Base-by-base conservation (phyloP, 2,888 invertebrate species). In the Timema cristinae region DNA sequence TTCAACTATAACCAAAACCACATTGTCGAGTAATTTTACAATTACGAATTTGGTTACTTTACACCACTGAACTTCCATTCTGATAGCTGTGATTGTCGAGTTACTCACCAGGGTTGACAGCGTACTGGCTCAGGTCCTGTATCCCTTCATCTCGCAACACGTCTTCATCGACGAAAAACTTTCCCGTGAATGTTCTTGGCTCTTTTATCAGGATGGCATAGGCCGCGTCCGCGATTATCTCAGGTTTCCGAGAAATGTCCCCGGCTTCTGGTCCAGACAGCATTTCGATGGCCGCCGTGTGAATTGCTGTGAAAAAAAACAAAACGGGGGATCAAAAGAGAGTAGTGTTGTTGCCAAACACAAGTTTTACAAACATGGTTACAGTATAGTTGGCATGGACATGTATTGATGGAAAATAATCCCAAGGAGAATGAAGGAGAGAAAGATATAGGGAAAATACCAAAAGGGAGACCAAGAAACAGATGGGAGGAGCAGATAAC, bases 261-360 rank as follows among this genome's bases (percentile, higher is more conserved):
- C 85, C 85, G 0, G 89, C 86, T 16, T 89, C 89, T 5, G 83
- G 79, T 0, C 94, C 94, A 0, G 90, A 87, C 72, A 95, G 79
- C 93, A 94, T 93, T 80, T 93, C 91, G 76, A 94, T 92, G 10
- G 98, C 98, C 1, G 98, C 97, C 0, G 98, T 99, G 72, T 91
- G 89, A 77, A 98, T 96, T 9, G 92, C 95, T 93, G 78, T 49
- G 82, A 50, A 71, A 52, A 71, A 71, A 54, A 6, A 32, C 1
- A 32, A 32, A 32, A 32, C 1, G 2, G 4, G 32, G 32, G 32
- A 32, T 32, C 32, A 32, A 32, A 32, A 1, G 32, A 32, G 32
- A 32, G 32, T 32, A 32, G 32, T 32, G 32, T 2, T 32, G 32
- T 32, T 32, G 32, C 32, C 32, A 32, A 32, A 32, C 32, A 32